Evolutionary conservation across 2,888 invertebrate species (phyloP).

Genomic region (Nasonovia ribisnigri): DNA sequence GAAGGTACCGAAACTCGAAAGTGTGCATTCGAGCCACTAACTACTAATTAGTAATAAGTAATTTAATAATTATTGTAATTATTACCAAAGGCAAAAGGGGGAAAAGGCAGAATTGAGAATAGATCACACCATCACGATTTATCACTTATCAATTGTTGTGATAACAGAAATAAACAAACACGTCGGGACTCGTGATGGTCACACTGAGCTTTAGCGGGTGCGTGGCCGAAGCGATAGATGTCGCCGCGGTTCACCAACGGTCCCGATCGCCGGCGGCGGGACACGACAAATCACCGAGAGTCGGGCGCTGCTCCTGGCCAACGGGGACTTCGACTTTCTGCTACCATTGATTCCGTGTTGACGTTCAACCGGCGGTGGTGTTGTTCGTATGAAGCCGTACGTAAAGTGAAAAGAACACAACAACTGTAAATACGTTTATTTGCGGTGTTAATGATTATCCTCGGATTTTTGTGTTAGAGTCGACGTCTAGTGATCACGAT

Average conservation of each 20-base stretch:
- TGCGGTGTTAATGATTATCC: neutral
- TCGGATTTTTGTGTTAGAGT: neutral
- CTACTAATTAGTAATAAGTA: too few species aligned
- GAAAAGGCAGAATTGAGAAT: too few species aligned
- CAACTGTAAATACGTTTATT: neutral
- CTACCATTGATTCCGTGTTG: slow-evolving; percentile 43
- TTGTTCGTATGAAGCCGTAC: neutral
- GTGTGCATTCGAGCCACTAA: too few species aligned
- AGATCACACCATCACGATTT: too few species aligned
- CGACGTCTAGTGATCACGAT: neutral
- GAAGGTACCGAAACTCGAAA: too few species aligned
- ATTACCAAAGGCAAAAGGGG: too few species aligned
- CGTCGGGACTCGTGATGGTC: neutral
- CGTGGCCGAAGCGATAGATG: neutral
- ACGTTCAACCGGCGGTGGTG: neutral
- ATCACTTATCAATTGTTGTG: neutral
- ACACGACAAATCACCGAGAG: neutral
- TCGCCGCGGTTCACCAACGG: neutral
- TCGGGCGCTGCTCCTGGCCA: slow-evolving; percentile 9
- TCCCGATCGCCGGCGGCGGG: neutral
- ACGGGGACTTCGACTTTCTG: neutral
- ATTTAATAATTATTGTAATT: too few species aligned
- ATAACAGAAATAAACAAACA: neutral
- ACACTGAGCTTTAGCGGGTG: neutral
- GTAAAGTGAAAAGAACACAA: neutral